Conservation (phyloP, 2,113 vertebrate species). For the Prietella phreatophila region DNA sequence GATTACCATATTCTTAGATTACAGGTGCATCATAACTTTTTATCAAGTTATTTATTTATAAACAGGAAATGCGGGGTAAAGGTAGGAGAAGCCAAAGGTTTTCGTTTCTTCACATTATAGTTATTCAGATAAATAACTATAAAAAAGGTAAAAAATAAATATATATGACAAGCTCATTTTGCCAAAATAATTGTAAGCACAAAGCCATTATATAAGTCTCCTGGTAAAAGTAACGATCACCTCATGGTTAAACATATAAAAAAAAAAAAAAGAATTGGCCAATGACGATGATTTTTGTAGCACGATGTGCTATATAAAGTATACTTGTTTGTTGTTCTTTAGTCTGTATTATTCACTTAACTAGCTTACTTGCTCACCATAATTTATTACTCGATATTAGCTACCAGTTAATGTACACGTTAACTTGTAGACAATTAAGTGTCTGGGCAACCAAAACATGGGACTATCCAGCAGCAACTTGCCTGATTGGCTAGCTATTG, state of each 20-base stretch:
- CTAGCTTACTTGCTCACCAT: neutral
- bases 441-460: neutral
- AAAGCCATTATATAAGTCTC: neutral
- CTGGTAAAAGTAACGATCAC: neutral
- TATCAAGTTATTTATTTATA: neutral
- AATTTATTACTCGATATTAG: neutral
- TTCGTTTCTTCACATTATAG: neutral
- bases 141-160: neutral
- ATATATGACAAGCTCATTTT: neutral
- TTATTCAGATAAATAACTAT: neutral
- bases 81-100: neutral
- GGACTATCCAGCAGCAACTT: neutral
- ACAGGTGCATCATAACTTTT: neutral
- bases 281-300: neutral
- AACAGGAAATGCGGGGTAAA: neutral
- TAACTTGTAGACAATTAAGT: neutral
- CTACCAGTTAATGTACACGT: neutral
- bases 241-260: neutral
- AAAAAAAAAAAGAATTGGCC: too few species aligned
- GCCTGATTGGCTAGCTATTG: neutral
- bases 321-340: neutral
- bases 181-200: neutral
- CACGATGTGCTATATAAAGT: neutral
- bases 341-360: neutral
- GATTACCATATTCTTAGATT: conserved; percentile 8